Base-by-base conservation (phyloP, 2,797 vertebrate species). In the Labroides dimidiatus region DNA sequence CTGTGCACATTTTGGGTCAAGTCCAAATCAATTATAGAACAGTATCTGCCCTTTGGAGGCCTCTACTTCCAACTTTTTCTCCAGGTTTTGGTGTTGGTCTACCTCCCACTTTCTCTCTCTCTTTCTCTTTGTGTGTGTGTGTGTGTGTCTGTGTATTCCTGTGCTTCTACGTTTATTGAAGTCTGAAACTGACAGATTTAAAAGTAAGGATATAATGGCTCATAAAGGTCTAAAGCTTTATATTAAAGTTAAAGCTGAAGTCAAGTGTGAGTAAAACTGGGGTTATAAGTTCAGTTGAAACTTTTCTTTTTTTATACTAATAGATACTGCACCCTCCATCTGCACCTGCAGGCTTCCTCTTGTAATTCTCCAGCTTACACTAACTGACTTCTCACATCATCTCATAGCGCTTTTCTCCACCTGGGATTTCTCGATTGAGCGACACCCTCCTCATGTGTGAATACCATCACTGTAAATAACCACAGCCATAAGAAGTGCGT, bases 21-120 rank as follows among this genome's bases (percentile, higher is more conserved):
- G 51, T 77, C 67, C 72, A 76, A 72, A 79, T 75, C 57, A 80
- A 60, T 75, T 70, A 64, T 3, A 61, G 56, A 27, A 44, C 49
- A 57, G 42, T 45, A 60, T 42, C 64, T 58, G 16, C 53, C 21
- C 64, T 63, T 42, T 75, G 53, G 47, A 69, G 59, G 19, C 45
- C 68, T 74, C 61, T 37, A 73, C 4, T 54, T 63, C 42, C 45
- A 36, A 45, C 20, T 14, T 52, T 52, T 23, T 74, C 70, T 52
- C 43, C 5, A 75, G 42, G 63, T 71, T 69, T 21, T 51, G 64
- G 19, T 48, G 57, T 21, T 30, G 19, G 33, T 49, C 6, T 44
- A 44, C 61, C 33, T 59, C 23, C 47, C 37, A 39, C 58, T 71
- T 71, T 58, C 13, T n/a, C n/a, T n/a, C n/a, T n/a, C n/a, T n/a